Conservation (phyloP, 2,888 invertebrate genomes). For the Melanchra persicariae region DNA sequence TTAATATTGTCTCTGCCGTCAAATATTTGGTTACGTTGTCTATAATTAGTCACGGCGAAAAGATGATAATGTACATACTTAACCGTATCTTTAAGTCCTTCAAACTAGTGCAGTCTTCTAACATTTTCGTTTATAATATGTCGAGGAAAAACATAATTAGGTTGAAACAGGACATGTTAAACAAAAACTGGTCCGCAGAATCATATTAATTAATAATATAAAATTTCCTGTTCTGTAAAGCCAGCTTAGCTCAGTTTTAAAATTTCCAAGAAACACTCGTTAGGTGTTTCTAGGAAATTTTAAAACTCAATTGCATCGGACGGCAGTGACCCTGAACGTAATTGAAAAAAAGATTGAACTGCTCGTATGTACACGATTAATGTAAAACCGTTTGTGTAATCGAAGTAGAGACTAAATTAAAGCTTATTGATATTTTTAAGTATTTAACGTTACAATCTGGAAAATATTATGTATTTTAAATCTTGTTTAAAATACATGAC, state of each 20-base stretch:
- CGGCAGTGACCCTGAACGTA: slow-evolving; percentile 36
- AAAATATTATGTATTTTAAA: too few relatives aligned
- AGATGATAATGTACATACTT: slow-evolving; percentile 28
- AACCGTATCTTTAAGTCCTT: slow-evolving; percentile 16
- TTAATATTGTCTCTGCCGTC: slow-evolving; percentile 56
- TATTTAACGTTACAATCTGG: too few relatives aligned
- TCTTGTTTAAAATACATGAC: too few relatives aligned
- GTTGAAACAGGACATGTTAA: not conserved
- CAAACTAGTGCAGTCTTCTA: not conserved
- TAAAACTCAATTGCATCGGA: slow-evolving; percentile 31
- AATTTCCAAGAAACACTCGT: too few relatives aligned
- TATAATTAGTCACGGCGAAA: slow-evolving; percentile 50
- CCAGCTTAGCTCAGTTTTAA: slow-evolving; percentile 28
- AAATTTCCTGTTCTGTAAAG: slow-evolving; percentile 19
- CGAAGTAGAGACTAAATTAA: not conserved
- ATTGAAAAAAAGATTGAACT: slow-evolving; percentile 19
- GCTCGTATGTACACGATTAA: not conserved
- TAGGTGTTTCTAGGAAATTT: slow-evolving; percentile 26
- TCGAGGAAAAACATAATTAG: not conserved
- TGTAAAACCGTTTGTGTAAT: slow-evolving; percentile 2
- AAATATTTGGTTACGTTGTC: slow-evolving; percentile 60
- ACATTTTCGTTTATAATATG: not conserved
- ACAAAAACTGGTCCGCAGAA: not conserved
- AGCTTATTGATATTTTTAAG: not conserved
- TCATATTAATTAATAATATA: not conserved